Evolutionary conservation across 1,140 invertebrate species (phyloP), one percentile per base, ranked within the genome.

Genomic region (Solenopsis fugax): DNA sequence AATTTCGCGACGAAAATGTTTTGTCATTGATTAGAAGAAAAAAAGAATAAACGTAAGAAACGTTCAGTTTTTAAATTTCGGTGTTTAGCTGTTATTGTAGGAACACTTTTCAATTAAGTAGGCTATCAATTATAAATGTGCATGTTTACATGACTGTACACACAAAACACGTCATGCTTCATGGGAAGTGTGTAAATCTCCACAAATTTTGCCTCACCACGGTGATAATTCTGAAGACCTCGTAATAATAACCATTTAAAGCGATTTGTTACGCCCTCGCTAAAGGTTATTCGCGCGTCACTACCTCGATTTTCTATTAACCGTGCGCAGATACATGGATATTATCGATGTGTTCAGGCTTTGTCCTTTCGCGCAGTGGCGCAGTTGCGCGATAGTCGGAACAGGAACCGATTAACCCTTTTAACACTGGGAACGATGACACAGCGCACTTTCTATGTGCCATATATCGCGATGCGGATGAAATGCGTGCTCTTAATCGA

Each of bases 261-360:
- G 93, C 94, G 93, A 95, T 94, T 94, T 89, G 94, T 93, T 94
- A 94, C 91, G 93, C 92, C 89, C 91, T 91, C 93, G 91, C 94
- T 94, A 94, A 94, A 93, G 92, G 89, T 93, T 93, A 92, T 93
- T 94, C 91, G 91, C 93, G 86, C 93, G 90, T 94, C 92, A 94
- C 94, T 95, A 94, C 91, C 92, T 90, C 89, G 93, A 93, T 94
- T 94, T 93, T 88, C 92, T 91, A 93, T 94, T 93, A 93, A 62
- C 87, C 88, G 67, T n/a, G 71, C 65, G 9, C 41, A 13, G n/a
- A n/a, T 64, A 88, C 64, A 52, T 60, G 73, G 71, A 12, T 77
- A 67, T 21, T 76, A 84, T 89, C 88, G 88, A 62, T 58, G 69
- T 52, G 50, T 75, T 56, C 45, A 45, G 41, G 72, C 73, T 87